Base-by-base conservation (phyloP, 2,797 vertebrate species). In the Pseudomugil tenellus region DNA sequence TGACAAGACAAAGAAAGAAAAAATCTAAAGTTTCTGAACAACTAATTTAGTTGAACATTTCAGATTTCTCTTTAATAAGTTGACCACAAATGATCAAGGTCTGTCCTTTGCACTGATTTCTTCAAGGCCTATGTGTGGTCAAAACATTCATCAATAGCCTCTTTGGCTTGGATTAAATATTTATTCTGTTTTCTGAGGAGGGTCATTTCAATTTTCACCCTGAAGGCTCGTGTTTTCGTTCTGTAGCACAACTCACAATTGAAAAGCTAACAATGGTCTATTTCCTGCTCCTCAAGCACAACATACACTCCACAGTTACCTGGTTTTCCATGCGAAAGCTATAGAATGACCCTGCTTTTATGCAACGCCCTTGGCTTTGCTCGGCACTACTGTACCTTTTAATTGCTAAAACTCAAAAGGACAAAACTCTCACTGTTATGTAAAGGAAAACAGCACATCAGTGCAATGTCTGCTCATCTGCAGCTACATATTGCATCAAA, bases 1-100 rank as follows among this genome's bases (percentile, higher is more conserved):
- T n/a, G n/a, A n/a, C n/a, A n/a, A n/a, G n/a, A n/a, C n/a, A n/a
- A n/a, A n/a, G n/a, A 77, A 85, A 88, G 81, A 86, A 73, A 85
- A 88, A 81, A 85, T 81, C 71, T 68, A 79, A 80, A 77, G 76
- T 89, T 88, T 89, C 90, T 92, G 85, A 92, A 92, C 83, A 79
- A 90, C 87, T 63, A 61, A 92, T 89, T 84, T 82, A 75, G 74
- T 66, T 82, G 72, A 49, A 46, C 52, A 35, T 46, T 72, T 79
- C 61, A 52, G 69, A 73, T 83, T 83, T 79, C 57, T 81, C 56
- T 76, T 85, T 83, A 72, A 82, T 79, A 64, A 87, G 80, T 80
- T 79, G 76, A 90, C 71, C 46, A 67, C 65, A 84, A 83, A 72
- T 13, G 80, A 84, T 86, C 84, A 84, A 77, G 66, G 71, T 74